A percentile compares a stretch with the other conserved stretches of the same genome.
Conservation (phyloP, 2,888 invertebrate genomes). For the Thumatha senex region DNA sequence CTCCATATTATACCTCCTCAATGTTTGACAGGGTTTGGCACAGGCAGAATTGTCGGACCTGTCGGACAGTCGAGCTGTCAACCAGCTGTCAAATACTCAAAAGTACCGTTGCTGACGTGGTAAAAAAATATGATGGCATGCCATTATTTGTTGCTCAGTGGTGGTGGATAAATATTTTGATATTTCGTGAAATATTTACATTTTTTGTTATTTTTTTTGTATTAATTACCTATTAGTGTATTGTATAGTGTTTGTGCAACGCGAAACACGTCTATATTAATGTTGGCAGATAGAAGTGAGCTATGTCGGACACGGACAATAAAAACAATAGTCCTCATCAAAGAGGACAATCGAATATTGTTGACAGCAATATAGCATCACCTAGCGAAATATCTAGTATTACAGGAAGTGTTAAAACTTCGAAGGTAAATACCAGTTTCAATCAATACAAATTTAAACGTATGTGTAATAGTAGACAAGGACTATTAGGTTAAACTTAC, state of each 20-base stretch:
- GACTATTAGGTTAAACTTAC: conserved; percentile 21
- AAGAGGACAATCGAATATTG: conserved; percentile 58
- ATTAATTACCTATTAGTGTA: conserved; percentile 23
- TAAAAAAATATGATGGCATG: conserved; percentile 41
- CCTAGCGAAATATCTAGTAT: conserved; percentile 62
- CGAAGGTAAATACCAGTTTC: conserved; percentile 52
- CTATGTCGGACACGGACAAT: conserved; percentile 76
- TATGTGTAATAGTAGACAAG: conserved; percentile 20
- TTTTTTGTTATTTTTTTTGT: conserved; percentile 16
- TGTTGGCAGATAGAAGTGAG: conserved; percentile 63
- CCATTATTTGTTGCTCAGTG: conserved; percentile 50
- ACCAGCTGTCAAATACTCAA: too few species aligned
- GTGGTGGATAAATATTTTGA: conserved; percentile 68
- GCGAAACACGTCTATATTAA: conserved; percentile 48
- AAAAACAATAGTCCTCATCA: conserved; percentile 66
- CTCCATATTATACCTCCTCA: too few species aligned
- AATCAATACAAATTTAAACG: conserved; percentile 7
- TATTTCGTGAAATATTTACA: conserved; percentile 21
- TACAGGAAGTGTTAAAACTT: conserved; percentile 64
- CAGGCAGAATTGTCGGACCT: too few species aligned
- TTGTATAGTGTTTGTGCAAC: conserved; percentile 24
- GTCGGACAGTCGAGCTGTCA: too few species aligned
- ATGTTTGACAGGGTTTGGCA: too few species aligned
- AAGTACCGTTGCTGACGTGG: conserved; percentile 44
- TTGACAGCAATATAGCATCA: conserved; percentile 63